These are phyloP conservation scores for Phylloscopus collybita DNA, from an alignment of 2,797 vertebrate species.

Conservation along the genomic window DNA sequence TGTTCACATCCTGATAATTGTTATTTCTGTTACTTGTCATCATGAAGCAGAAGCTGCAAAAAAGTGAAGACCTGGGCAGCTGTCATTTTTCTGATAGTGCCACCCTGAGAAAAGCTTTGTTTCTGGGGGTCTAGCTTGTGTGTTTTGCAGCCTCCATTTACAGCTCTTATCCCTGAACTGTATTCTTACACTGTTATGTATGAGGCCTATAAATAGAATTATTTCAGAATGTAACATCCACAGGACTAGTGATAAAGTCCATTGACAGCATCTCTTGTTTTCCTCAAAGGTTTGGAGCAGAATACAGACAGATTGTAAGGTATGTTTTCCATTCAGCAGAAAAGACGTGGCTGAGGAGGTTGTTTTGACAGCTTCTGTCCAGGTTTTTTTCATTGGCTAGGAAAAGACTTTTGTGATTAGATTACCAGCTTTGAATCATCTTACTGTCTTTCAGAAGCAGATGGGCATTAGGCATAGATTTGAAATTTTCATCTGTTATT, in stretches of 20 bases:
- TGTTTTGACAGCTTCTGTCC: slow-evolving; percentile 62
- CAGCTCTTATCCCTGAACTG: not conserved
- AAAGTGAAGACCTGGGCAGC: not conserved
- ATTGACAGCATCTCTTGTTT: slow-evolving; percentile 16
- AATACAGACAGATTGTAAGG: not conserved
- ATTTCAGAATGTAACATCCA: not conserved
- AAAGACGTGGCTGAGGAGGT: not conserved
- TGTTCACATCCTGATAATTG: not conserved
- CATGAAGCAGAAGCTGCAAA: not conserved
- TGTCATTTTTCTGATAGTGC: not conserved
- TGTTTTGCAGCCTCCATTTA: not conserved
- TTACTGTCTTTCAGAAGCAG: slow-evolving; percentile 49
- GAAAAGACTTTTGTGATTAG: slow-evolving; percentile 42
- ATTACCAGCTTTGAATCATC: slow-evolving; percentile 48
- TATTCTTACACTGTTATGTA: not conserved
- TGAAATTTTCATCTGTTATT: slow-evolving; percentile 60
- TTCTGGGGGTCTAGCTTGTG: not conserved
- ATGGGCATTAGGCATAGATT: slow-evolving; percentile 38
- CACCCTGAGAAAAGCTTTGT: not conserved
- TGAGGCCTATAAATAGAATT: not conserved
- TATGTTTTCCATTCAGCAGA: slow-evolving; percentile 55
- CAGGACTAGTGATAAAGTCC: not conserved
- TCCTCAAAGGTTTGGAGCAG: slow-evolving; percentile 20
- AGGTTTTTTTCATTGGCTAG: slow-evolving; percentile 56
- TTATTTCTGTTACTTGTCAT: not conserved